phyloP scores from a whole-genome alignment of 1,140 invertebrate genomes.

The Tribolium castaneum region DNA sequence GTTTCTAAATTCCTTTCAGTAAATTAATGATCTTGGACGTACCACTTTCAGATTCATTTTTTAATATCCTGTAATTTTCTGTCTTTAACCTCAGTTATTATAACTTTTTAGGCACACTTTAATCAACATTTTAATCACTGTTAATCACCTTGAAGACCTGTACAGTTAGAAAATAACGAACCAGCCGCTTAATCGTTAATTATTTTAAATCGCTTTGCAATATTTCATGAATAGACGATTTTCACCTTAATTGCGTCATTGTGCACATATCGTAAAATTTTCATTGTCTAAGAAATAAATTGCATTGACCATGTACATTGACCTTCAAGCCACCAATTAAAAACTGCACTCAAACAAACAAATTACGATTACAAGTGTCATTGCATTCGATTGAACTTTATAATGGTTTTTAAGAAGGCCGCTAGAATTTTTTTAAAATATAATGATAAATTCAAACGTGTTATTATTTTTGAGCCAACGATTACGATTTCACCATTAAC shows the following conservation, averaged over 20 bases:
- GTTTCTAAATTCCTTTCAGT: background rate
- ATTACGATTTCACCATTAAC: too few relatives aligned
- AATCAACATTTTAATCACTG: background rate
- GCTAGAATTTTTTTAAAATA: background rate
- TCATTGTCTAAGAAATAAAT: background rate
- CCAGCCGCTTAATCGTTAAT: too few relatives aligned
- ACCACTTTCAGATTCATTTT: background rate
- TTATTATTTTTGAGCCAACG: too few relatives aligned
- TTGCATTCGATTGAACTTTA: background rate
- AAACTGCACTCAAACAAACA: background rate
- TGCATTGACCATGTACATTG: conserved; percentile 18
- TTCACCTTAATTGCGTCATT: too few relatives aligned
- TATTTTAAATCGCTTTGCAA: too few relatives aligned
- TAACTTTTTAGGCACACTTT: background rate
- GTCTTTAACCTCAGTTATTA: background rate
- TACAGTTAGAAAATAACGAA: too few relatives aligned
- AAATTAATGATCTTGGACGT: background rate
- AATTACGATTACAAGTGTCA: background rate
- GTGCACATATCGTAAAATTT: background rate
- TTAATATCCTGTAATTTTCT: background rate
- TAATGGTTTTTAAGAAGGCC: background rate
- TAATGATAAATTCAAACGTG: too few relatives aligned
- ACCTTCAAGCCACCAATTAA: conserved; percentile 11
- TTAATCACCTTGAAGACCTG: background rate
- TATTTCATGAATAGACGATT: too few relatives aligned